A percentile compares a stretch with the other conserved stretches of the same genome.
phyloP scores from a whole-genome alignment of 35 echinoderm and acorn worm genomes.

The Heliocidaris tuberculata region DNA sequence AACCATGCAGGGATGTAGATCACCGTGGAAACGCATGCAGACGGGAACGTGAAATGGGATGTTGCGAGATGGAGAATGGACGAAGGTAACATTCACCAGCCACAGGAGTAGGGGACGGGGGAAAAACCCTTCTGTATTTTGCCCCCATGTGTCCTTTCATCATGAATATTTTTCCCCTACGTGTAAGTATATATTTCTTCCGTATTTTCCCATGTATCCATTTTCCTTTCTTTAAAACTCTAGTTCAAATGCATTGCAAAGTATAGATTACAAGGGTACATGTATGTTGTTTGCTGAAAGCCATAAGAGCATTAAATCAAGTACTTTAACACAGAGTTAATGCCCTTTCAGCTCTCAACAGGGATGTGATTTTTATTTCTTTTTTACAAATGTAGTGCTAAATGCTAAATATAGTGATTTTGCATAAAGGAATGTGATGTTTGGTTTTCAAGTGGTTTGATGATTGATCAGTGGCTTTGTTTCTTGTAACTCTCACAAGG shows the following conservation, averaged over 20 bases:
- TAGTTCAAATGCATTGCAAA: too few relatives aligned
- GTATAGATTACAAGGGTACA: too few relatives aligned
- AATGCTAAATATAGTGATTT: background rate
- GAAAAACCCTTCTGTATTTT: background rate
- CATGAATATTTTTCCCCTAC: background rate
- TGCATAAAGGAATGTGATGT: background rate
- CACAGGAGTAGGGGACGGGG: background rate
- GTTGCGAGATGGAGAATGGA: background rate
- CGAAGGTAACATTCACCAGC: background rate
- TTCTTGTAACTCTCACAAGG: background rate
- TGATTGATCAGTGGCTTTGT: too few relatives aligned
- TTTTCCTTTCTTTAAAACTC: too few relatives aligned
- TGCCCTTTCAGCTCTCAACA: too few relatives aligned
- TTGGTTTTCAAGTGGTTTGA: background rate
- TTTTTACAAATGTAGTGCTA: background rate
- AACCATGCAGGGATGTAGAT: slow-evolving; percentile 41
- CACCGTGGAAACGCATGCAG: slow-evolving; percentile 28
- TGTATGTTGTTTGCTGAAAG: too few relatives aligned
- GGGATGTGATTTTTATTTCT: too few relatives aligned
- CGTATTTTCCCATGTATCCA: background rate
- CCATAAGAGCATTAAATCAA: too few relatives aligned
- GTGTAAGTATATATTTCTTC: too few relatives aligned
- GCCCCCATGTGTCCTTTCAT: too few relatives aligned
- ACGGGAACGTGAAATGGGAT: background rate
- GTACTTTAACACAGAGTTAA: too few relatives aligned